These are phyloP conservation scores for Catharus ustulatus DNA, from an alignment of 2,797 vertebrate genomes.

Conservation along the genomic window DNA sequence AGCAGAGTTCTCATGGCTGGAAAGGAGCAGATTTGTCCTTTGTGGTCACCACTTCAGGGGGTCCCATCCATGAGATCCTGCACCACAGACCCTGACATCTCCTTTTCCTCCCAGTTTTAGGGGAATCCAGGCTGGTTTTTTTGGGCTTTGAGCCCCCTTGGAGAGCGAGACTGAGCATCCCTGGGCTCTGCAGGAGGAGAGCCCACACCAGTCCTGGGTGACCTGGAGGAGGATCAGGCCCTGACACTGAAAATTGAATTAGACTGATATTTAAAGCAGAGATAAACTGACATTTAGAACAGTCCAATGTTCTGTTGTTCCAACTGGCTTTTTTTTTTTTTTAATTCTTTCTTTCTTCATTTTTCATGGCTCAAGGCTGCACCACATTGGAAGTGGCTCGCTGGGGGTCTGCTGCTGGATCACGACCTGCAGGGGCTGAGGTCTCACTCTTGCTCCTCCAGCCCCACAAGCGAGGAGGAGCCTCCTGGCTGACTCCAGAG, in stretches of 20 bases:
- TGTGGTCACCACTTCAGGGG: fast-evolving
- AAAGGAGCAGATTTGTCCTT: background rate
- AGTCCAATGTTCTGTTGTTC: background rate
- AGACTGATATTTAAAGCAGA: background rate
- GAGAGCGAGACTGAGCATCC: background rate
- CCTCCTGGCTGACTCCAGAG: background rate
- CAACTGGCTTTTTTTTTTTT: background rate
- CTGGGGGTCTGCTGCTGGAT: background rate
- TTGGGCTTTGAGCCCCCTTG: fast-evolving
- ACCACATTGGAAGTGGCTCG: background rate
- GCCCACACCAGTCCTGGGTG: background rate
- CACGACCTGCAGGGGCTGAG: background rate
- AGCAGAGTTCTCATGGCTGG: background rate
- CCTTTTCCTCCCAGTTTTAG: fast-evolving
- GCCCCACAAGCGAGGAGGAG: background rate
- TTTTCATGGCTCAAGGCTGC: background rate
- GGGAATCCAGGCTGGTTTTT: background rate
- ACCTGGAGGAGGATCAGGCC: background rate
- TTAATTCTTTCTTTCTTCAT: background rate
- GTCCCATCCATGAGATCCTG: background rate
- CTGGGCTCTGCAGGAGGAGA: background rate
- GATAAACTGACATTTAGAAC: constrained; percentile 29
- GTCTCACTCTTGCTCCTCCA: background rate
- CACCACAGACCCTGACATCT: fast-evolving
- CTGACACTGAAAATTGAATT: constrained; percentile 12